These are phyloP conservation scores for Orbicella faveolata DNA, from an alignment of 64 coral and sea anemone species.

Conservation along the genomic window DNA sequence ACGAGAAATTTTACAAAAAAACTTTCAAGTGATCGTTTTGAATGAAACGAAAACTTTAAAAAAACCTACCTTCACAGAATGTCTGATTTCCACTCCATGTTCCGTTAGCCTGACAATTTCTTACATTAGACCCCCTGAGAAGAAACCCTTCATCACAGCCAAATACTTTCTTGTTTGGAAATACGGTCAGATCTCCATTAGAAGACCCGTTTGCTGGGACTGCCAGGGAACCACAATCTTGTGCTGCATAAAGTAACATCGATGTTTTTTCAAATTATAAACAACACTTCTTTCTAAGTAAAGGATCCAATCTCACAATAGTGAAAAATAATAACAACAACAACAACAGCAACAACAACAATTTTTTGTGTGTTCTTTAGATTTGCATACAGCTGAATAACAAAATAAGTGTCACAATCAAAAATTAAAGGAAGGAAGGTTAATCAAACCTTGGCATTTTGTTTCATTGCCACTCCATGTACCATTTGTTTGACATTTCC, in stretches of 20 bases:
- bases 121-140: neutral
- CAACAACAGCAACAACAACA: too few species aligned
- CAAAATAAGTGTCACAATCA: too few species aligned
- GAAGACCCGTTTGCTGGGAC: neutral
- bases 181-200: neutral
- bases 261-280: too few species aligned
- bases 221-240: neutral
- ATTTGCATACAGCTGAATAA: neutral
- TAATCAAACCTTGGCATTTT: neutral
- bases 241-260: neutral
- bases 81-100: constrained; percentile 10
- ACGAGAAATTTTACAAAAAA: too few species aligned
- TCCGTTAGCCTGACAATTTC: neutral
- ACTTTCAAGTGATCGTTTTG: neutral
- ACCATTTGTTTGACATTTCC: constrained; percentile 17
- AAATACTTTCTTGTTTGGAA: neutral
- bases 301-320: neutral
- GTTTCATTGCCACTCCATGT: constrained; percentile 26
- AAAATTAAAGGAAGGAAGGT: neutral
- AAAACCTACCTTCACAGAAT: neutral
- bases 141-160: neutral
- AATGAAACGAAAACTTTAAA: neutral
- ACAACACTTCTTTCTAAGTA: neutral
- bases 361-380: neutral
- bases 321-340: too few species aligned